Base-by-base conservation (phyloP, 1,140 invertebrate genomes). In the Spodoptera frugiperda region DNA sequence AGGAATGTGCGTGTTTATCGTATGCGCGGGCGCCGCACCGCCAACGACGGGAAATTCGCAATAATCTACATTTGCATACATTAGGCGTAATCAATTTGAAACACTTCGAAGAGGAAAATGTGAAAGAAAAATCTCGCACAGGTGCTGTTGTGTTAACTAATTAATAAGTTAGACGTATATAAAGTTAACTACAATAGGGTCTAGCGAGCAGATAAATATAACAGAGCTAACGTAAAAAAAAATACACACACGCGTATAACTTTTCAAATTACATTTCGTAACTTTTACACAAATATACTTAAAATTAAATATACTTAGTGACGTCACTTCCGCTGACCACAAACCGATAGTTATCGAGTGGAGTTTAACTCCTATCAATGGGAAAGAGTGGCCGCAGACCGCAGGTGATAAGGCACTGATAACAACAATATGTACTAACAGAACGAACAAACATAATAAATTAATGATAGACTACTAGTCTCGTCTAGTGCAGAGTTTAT, bases 341-440 rank as follows among this genome's bases (percentile, higher is more conserved):
- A 73, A 73, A 59, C 44, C 39, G 53, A 14, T n/a, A 21, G 19
- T 51, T 15, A 68, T 53, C 39, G 48, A 11, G 14, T 14, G 14
- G 12, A 46, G 11, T 14, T 9, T 19, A 17, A 12, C 39, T 19
- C 15, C 30, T 44, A 30, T 48, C 17, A 14, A 73, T 59, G 39
- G 70, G 54, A 59, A 72, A 73, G 44, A 57, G 39, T 44, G 46
- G 48, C 44, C 54, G 54, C 39, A 48, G 21, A 73, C 70, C 70
- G n/a, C 70, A 17, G 10, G 21, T 39, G 70, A 73, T 73, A 73
- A 73, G 10, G n/a, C 19, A n/a, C 70, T 44, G 53, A 67, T 67
- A 67, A 49, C 25, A n/a, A 53, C 65, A 17, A 49, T 68, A 21
- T 48, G 11, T 3, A 15, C 2, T 25, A 15, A 17, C 12, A 3